phyloP scores from a whole-genome alignment of 1,140 invertebrate genomes.

The Ditylenchus dipsaci region DNA sequence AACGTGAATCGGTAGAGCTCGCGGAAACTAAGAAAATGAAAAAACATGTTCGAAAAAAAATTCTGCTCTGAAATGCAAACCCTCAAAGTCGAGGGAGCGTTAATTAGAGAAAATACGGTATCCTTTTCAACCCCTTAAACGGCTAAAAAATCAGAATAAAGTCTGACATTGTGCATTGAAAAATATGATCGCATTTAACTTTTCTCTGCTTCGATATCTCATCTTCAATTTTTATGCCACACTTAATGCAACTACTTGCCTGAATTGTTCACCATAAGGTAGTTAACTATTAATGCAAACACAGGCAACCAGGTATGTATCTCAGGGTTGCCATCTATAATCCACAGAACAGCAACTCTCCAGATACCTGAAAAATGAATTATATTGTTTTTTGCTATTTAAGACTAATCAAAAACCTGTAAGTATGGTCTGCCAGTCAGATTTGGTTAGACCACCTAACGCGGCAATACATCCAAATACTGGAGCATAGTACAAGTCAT shows the following conservation, averaged over 20 bases:
- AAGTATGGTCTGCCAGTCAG: conserved; percentile 7
- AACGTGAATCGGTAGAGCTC: too few relatives aligned
- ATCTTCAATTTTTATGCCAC: background rate
- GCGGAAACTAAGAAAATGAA: too few relatives aligned
- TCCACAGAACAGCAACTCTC: conserved; percentile 15
- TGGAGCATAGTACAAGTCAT: conserved; percentile 12
- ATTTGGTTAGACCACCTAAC: conserved; percentile 17
- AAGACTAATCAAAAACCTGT: background rate
- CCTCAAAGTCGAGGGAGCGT: too few relatives aligned
- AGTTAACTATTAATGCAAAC: conserved; percentile 6
- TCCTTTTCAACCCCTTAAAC: too few relatives aligned
- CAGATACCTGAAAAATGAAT: conserved; percentile 4
- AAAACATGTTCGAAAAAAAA: too few relatives aligned
- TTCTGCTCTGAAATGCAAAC: too few relatives aligned
- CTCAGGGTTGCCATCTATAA: conserved; percentile 15
- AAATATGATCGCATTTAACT: background rate
- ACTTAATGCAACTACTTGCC: background rate
- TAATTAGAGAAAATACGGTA: too few relatives aligned
- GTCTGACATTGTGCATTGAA: too few relatives aligned
- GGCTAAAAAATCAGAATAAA: too few relatives aligned
- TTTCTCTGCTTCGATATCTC: background rate
- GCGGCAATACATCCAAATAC: conserved; percentile 19
- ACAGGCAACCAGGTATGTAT: conserved; percentile 8
- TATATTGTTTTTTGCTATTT: background rate
- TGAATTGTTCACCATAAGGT: conserved; percentile 21